Evolutionary conservation across 2,888 invertebrate genomes (phyloP), one percentile per base, ranked within the genome.

Genomic region (Merodon equestris): DNA sequence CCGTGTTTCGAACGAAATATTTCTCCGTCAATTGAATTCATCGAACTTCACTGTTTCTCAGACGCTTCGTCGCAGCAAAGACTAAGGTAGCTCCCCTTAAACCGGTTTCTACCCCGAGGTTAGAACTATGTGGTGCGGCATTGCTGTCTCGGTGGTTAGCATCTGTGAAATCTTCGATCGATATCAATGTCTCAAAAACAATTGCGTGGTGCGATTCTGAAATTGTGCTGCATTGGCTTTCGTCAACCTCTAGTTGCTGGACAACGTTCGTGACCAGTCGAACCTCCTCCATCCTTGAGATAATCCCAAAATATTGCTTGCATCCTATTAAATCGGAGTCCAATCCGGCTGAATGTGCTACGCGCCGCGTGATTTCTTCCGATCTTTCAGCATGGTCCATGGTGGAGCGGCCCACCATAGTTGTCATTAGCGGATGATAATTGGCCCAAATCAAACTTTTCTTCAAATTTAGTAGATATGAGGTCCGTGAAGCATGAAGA

Each of bases 61-160:
- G 27, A 27, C 27, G 7, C 27, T 7, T 27, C 27, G 27, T 27
- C 42, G 42, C 42, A 13, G 42, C 42, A 42, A 42, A 42, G 42
- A 42, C 42, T 13, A 42, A 42, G 13, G 42, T 42, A 42, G 42
- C 42, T 9, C 9, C 42, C 12, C 12, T 42, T 12, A 42, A 42
- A 42, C 42, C 42, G 12, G 13, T 42, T 42, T 42, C 42, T n/a
- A 42, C 9, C 42, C 42, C 42, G 9, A 2, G 42, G 13, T 42
- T 42, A 13, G 42, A 42, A 10, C 42, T 42, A 12, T 42, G 42
- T 42, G 42, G 42, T 42, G 42, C 42, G 42, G 12, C 1, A 42
- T 13, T 42, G 12, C 13, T 42, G 42, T 3, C 42, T 13, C 42
- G 42, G 12, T 42, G 2, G 42, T 42, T 42, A 13, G 2, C 13